phyloP scores from a whole-genome alignment of 2,797 vertebrate species.

The Pantherophis vulpinus region DNA sequence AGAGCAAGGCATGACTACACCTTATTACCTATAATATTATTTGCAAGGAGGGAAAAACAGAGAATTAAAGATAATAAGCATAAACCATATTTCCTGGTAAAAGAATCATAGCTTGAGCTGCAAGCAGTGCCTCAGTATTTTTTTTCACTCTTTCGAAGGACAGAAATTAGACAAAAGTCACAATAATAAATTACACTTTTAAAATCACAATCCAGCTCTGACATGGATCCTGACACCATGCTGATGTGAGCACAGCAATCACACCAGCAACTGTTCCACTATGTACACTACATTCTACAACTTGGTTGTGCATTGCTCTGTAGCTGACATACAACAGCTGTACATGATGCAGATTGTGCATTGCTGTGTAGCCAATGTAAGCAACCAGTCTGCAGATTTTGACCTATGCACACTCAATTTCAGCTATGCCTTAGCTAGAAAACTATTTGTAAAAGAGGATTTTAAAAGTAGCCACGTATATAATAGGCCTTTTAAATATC shows the following conservation, averaged over 20 bases:
- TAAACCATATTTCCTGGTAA: not conserved
- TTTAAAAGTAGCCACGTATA: conserved; percentile 17
- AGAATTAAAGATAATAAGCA: not conserved
- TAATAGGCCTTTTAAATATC: conserved; percentile 35
- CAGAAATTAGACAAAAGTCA: not conserved
- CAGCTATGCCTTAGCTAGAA: conserved; percentile 26
- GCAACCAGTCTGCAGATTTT: conserved; percentile 24
- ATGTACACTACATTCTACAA: conserved; percentile 1
- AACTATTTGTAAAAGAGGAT: conserved; percentile 39
- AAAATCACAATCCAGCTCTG: not conserved
- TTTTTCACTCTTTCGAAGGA: not conserved
- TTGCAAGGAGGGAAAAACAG: not conserved
- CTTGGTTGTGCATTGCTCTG: conserved; percentile 3
- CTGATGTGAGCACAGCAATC: conserved; percentile 7
- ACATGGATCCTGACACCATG: conserved; percentile 10
- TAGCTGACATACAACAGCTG: conserved; percentile 7
- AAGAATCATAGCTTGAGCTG: not conserved
- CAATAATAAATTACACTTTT: not conserved
- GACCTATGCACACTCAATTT: not conserved
- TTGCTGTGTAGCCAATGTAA: not conserved
- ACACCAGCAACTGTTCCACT: conserved; percentile 5
- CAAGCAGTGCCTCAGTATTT: not conserved
- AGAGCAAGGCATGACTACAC: not conserved
- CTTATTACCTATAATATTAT: not conserved
- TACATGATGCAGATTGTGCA: conserved; percentile 18